phyloP scores from a whole-genome alignment of 2,113 vertebrate species.

The Protobothrops mucrosquamatus region DNA sequence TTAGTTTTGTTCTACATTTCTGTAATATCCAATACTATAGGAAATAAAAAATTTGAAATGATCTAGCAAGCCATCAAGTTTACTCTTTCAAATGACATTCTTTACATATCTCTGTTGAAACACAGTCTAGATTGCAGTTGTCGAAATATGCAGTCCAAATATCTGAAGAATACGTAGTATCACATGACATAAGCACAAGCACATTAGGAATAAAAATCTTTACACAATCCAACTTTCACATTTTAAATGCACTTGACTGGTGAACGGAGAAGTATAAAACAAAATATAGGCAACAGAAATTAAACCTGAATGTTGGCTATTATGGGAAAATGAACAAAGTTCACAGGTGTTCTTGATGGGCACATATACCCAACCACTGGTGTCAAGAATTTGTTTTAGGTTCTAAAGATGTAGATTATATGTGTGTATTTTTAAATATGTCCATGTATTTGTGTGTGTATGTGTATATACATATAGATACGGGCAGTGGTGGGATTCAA shows the following conservation, averaged over 20 bases:
- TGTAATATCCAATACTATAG: background rate
- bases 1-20: background rate
- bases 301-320: background rate
- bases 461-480: background rate
- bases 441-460: background rate
- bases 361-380: background rate
- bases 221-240: background rate
- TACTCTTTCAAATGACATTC: background rate
- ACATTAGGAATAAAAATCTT: background rate
- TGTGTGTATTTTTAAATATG: background rate
- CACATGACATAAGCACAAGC: background rate
- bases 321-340: background rate
- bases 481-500: too few species aligned
- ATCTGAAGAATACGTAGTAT: background rate
- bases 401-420: background rate
- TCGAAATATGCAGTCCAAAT: background rate
- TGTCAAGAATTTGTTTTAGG: background rate
- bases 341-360: background rate
- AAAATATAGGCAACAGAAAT: background rate
- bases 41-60: background rate
- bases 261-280: background rate
- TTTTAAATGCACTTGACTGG: background rate
- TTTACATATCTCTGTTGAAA: background rate
- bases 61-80: background rate
- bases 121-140: background rate